A percentile compares a stretch with the other conserved stretches of the same genome.
These are phyloP conservation scores for Dreissena polymorpha DNA, from an alignment of 1,140 invertebrate genomes.

Conservation along the genomic window DNA sequence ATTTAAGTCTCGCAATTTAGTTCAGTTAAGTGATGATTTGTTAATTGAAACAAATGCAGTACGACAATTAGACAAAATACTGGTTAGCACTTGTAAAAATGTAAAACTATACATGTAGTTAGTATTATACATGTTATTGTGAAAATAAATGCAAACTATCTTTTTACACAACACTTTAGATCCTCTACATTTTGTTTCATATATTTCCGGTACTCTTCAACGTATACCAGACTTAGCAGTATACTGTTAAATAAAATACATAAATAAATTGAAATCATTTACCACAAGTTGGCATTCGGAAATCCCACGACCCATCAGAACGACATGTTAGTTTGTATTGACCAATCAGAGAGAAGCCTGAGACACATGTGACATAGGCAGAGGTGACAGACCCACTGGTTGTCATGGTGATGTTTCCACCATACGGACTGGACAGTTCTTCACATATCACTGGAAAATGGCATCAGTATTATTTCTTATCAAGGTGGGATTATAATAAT, in stretches of 20 bases:
- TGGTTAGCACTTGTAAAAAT: background rate
- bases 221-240: background rate
- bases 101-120: background rate
- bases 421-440: constrained; percentile 5
- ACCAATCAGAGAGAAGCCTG: constrained; percentile 25
- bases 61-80: too few relatives aligned
- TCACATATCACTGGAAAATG: constrained; percentile 15
- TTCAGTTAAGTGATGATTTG: too few relatives aligned
- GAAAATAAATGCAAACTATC: background rate
- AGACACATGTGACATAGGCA: constrained; percentile 6
- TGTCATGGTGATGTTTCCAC: background rate
- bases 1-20: too few relatives aligned
- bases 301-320: constrained; percentile 37
- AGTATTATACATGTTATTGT: background rate
- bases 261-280: background rate
- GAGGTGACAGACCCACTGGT: constrained; percentile 12
- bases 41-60: too few relatives aligned
- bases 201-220: background rate
- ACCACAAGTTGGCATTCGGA: constrained; percentile 26
- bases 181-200: background rate
- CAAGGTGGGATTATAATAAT: too few relatives aligned
- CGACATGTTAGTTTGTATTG: constrained; percentile 7
- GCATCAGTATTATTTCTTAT: too few relatives aligned
- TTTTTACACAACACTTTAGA: background rate
- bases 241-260: background rate